Base-by-base conservation (phyloP, 2,113 vertebrate species). In the Pseudopodoces humilis region DNA sequence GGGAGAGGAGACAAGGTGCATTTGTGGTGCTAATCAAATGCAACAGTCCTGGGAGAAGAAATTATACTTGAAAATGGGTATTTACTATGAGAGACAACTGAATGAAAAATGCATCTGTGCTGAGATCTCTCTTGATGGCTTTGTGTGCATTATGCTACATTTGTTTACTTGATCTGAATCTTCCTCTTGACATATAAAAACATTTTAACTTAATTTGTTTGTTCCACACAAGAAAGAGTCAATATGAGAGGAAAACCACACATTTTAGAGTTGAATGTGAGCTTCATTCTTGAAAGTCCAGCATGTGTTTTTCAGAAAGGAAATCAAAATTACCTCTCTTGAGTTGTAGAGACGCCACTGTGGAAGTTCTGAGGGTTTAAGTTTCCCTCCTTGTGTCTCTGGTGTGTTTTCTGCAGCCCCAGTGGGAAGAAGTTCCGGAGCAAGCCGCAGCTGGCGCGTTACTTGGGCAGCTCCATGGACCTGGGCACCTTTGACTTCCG, bases 391-490 rank as follows among this genome's bases (percentile, higher is more conserved):
- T 7, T 28, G 13, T 52, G 9, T 56, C 6, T 76, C 10, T 43
- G 64, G 19, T 59, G 5, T 76, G 17, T 87, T 39, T 49, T 67
- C 44, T 35, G 0, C 96, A 99, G 99, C 98, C 99, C 99, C 23
- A 99, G 99, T 70, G 99, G 99, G 93, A 99, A 99, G 98, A 99
- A 99, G 98, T 99, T 99, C 97, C 98, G 99, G 81, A 99, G 99
- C 98, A 99, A 99, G 95, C 99, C 99, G 11, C 99, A 99, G 97
- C 97, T 99, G 98, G 99, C 99, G 0, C 99, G 99, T 20, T 99
- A 99, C 98, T 97, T 99, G 92, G 99, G 99, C 9, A 99, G 99
- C 98, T 99, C 99, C 80, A 99, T 99, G 99, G 99, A 99, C 96
- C 98, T 99, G 79, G 98, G 99, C 97, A 98, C 98, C 39, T 99